Evolutionary conservation across 2,888 invertebrate genomes (phyloP).

Genomic region (Callinectes sapidus): DNA sequence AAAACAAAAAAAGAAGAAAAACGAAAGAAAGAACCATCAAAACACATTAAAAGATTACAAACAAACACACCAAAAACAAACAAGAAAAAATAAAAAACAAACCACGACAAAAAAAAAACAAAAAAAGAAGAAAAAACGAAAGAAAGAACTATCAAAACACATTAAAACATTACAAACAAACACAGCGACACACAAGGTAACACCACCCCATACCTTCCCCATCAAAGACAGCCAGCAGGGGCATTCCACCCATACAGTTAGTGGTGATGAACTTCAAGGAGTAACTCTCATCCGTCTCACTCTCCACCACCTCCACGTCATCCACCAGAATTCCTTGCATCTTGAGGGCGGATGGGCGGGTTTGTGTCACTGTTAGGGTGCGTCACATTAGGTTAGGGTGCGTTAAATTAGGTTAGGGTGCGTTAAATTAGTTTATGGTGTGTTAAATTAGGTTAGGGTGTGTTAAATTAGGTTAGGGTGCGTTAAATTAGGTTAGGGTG

Average conservation of each 20-base stretch:
- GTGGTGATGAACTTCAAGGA: constrained; percentile 26
- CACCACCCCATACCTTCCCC: not conserved
- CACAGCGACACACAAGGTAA: not conserved
- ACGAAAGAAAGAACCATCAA: no score
- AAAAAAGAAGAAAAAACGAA: no score
- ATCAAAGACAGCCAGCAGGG: constrained; percentile 20
- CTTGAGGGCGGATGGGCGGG: constrained; percentile 49
- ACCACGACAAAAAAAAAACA: no score
- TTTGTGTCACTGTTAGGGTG: constrained; percentile 38
- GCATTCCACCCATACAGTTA: constrained; percentile 48
- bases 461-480: no score
- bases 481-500: no score
- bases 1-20: no score
- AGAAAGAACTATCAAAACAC: not conserved
- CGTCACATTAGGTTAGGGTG: not conserved
- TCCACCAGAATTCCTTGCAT: constrained; percentile 25
- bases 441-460: not conserved
- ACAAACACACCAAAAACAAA: no score
- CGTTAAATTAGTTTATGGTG: no score
- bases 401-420: not conserved
- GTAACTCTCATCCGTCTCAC: not conserved
- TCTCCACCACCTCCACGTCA: constrained; percentile 30
- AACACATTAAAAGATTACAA: no score
- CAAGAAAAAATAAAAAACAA: no score
- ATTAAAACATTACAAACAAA: not conserved